These are phyloP conservation scores for Cheilosia vulpina DNA, from an alignment of 2,888 invertebrate genomes.

Conservation along the genomic window DNA sequence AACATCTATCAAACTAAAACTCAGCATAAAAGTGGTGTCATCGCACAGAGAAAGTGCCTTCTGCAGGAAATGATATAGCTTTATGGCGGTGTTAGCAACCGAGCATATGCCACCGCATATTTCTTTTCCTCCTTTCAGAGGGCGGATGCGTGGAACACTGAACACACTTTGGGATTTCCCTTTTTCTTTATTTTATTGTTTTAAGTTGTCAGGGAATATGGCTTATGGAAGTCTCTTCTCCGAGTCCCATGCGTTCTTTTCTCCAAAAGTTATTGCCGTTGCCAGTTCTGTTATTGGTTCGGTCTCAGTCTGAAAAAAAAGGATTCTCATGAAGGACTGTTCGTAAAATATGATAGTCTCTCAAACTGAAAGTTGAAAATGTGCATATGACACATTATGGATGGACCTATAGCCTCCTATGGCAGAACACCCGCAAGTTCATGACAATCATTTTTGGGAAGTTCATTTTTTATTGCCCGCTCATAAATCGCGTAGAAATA, in stretches of 20 bases:
- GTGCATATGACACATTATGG: conserved; percentile 68
- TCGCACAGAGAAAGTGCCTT: conserved; percentile 50
- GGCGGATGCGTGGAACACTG: conserved; percentile 42
- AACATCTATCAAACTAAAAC: conserved; percentile 74
- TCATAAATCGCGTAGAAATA: conserved; percentile 61
- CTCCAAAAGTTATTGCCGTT: conserved; percentile 59
- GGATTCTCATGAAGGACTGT: conserved; percentile 56
- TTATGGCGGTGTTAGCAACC: conserved; percentile 70
- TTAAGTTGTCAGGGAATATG: conserved; percentile 63
- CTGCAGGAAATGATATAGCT: conserved; percentile 58
- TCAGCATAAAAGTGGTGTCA: conserved; percentile 74
- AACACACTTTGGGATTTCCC: conserved; percentile 61
- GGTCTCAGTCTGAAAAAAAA: conserved; percentile 23
- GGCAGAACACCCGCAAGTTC: conserved; percentile 37
- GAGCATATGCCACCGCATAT: conserved; percentile 72
- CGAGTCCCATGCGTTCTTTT: conserved; percentile 20
- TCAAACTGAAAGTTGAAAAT: conserved; percentile 38
- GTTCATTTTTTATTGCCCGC: conserved; percentile 66
- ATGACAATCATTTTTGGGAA: conserved; percentile 57
- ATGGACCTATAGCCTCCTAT: conserved; percentile 11
- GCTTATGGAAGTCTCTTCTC: conserved; percentile 36
- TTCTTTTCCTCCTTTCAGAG: conserved; percentile 54
- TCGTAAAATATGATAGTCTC: conserved; percentile 50
- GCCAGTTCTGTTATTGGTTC: conserved; percentile 63
- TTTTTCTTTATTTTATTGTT: conserved; percentile 66